Evolutionary conservation across 2,113 vertebrate genomes (phyloP), one percentile per base, ranked within the genome.

Genomic region (Podarcis muralis): DNA sequence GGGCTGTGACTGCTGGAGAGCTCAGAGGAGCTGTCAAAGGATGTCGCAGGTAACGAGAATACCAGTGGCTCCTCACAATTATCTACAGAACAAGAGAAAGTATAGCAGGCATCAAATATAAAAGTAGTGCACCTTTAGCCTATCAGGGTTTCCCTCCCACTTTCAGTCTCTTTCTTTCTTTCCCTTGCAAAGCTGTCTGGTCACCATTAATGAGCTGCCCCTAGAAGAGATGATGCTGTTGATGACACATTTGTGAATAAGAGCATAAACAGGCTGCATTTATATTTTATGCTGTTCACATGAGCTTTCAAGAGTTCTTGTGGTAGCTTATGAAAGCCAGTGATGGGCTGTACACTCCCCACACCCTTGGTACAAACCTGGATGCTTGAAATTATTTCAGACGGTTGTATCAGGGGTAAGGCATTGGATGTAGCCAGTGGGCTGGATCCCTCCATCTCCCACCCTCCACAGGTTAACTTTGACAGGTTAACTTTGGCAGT

Each of bases 11-110:
- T 96, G 91, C 95, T 96, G 68, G 95, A 97, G 90, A 98, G 88
- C 87, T 98, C 97, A 20, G 99, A 99, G n/a, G 98, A 99, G 95
- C 98, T 98, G 91, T 96, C 97, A 96, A 99, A 98, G 66, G 98
- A 98, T 82, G 97, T 93, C 65, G 97, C 97, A 65, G 95, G 97
- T 5, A 99, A 96, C 48, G 94, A 86, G 62, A 98, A 97, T 6
- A 98, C 96, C 87, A 99, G 91, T 0, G 98, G 97, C 68, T 97
- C 97, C 93, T 98, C 98, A 94, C 98, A 99, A 91, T 97, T 97
- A 94, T 99, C 99, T 98, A 89, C 76, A 90, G 86, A 86, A 94
- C 59, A 82, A 90, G 93, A 74, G 90, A 94, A 22, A 96, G 79
- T 1, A 89, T 22, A 93, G 69, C 91, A 78, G 87, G 92, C 71